Base-by-base conservation (phyloP, 2,113 vertebrate genomes). In the Leptobrachium ailaonicum region DNA sequence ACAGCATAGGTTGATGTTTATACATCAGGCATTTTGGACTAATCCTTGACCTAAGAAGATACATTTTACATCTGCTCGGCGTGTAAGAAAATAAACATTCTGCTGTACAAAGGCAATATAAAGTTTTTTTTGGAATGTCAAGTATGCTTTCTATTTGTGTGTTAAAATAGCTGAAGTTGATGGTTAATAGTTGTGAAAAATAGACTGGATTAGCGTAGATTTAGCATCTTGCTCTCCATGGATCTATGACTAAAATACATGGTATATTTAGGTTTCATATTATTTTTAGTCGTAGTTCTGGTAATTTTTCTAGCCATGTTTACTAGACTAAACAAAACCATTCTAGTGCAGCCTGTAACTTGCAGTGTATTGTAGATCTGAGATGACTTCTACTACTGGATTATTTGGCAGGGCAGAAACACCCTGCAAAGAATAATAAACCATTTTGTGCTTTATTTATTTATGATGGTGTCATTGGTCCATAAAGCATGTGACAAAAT, bases 1-100 rank as follows among this genome's bases (percentile, higher is more conserved):
- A 75, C 0, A 1, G 5, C 75, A 79, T 69, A 4, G 54, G 83
- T 89, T 84, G 81, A 44, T 88, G 72, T 89, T 87, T 88, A 82
- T 87, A 73, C 83, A 82, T 14, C 73, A 84, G 44, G 58, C 0
- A 69, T 83, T 87, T 87, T 83, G 81, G 79, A 77, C 54, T 80
- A 72, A 79, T 78, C 73, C 78, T 87, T 86, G 82, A 77, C 73
- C 53, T 77, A 32, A 82, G 84, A 73, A 75, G 76, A 68, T 76
- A 82, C 84, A 75, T 85, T 88, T 72, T 1, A 85, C 84, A 45
- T 2, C 42, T 75, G 83, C 79, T 84, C 20, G 50, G 41, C 83
- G 79, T 82, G 2, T 71, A 79, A 77, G 80, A 84, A 82, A 73
- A 83, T 66, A 77, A 86, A 74, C 54, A 77, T 75, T 83, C 41